phyloP scores from a whole-genome alignment of 2,797 vertebrate genomes.

The Coendou prehensilis region DNA sequence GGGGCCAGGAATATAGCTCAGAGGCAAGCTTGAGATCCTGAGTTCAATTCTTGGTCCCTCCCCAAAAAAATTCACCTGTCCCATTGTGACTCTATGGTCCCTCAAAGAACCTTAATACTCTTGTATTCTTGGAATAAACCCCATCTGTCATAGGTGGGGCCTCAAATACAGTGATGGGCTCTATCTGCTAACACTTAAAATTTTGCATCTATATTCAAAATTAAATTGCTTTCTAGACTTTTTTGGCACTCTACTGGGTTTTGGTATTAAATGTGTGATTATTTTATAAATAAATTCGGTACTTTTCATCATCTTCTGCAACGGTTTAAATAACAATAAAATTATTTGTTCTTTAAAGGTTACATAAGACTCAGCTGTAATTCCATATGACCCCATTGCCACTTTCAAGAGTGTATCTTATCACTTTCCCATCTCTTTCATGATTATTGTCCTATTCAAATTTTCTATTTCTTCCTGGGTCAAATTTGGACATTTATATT shows the following conservation, averaged over 20 bases:
- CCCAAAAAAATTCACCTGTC: not conserved
- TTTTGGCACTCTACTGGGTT: not conserved
- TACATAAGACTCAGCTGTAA: not conserved
- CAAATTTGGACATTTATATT: not conserved
- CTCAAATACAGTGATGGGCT: not conserved
- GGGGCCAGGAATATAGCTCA: no score
- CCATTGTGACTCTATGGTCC: not conserved
- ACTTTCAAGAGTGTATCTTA: not conserved
- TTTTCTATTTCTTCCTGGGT: not conserved
- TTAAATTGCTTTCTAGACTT: constrained; percentile 11
- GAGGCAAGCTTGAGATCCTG: no score
- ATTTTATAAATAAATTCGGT: not conserved
- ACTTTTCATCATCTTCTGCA: not conserved
- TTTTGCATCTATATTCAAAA: constrained; percentile 10
- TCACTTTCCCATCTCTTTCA: not conserved
- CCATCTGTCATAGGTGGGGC: not conserved
- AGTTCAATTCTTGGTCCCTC: no score
- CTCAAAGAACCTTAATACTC: not conserved
- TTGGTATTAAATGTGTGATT: not conserved
- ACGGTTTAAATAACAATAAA: not conserved
- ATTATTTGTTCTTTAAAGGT: not conserved
- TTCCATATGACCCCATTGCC: rapidly evolving
- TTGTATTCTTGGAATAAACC: constrained; percentile 1
- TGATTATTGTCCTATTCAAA: not conserved
- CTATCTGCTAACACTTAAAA: not conserved